Percentiles rank a stretch among this genome's conserved stretches.
Evolutionary conservation across 2,797 vertebrate genomes (phyloP).

Genomic region (Tamandua tetradactyla): DNA sequence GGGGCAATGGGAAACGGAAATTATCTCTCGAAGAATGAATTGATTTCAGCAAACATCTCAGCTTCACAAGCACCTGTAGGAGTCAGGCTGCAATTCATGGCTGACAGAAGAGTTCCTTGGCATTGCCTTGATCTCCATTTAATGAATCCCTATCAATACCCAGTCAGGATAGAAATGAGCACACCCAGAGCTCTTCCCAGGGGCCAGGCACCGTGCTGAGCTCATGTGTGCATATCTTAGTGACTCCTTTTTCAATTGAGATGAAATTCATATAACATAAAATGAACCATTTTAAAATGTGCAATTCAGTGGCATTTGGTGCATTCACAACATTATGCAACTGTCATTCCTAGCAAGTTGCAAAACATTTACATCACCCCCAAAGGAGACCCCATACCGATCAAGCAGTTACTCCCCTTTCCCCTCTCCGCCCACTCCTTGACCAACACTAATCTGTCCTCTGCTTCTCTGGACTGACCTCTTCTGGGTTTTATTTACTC

Average conservation of each 20-base stretch:
- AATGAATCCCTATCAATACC: background rate
- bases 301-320: too few species aligned
- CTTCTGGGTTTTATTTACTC: background rate
- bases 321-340: too few species aligned
- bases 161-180: background rate
- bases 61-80: background rate
- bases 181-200: background rate
- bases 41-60: background rate
- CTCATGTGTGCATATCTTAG: rapidly evolving
- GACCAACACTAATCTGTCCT: too few species aligned
- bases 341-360: too few species aligned
- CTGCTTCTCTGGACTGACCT: too few species aligned
- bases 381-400: too few species aligned
- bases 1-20: background rate
- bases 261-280: too few species aligned
- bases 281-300: too few species aligned
- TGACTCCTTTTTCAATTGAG: too few species aligned
- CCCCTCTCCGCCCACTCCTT: too few species aligned
- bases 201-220: background rate
- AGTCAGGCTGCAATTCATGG: background rate
- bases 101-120: background rate
- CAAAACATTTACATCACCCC: too few species aligned
- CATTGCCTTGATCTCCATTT: background rate
- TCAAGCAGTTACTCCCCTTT: too few species aligned
- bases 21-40: background rate